Base-by-base conservation (phyloP, 2,797 vertebrate species). In the Eospalax fontanierii region DNA sequence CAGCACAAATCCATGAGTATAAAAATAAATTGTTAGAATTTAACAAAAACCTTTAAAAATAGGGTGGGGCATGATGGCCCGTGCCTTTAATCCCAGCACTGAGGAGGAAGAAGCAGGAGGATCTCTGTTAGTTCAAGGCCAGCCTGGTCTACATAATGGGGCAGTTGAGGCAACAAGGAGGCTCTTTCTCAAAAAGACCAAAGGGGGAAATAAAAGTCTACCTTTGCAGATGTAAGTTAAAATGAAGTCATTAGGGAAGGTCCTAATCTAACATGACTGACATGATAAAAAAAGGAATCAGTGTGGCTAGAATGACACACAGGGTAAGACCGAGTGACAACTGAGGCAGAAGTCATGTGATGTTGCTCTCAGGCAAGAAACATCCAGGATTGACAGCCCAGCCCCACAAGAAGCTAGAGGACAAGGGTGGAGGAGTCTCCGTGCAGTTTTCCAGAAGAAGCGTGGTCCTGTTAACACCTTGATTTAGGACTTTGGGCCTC, bases 351-450 rank as follows among this genome's bases (percentile, higher is more conserved):
- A 79, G 18, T 0, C 11, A 7, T 79, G 30, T 4, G 6, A 14
- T 3, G 4, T 4, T 6, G 1, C 30, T 10, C 16, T 30, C 30
- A 35, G 66, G 7, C 70, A 50, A 0, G 10, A 30, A 68, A 22
- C 8, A 4, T 35, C 12, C 26, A 30, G 24, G 26, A 16, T 0
- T 71, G 65, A 22, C 0, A 1, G 2, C 22, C 19, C 0, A 2
- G 2, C 18, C 19, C n/a, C 74, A 5, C 2, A 0, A 21, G 89
- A 30, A 40, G 5, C 38, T 24, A 22, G 43, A 65, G 43, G 65
- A 43, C 19, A 38, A 19, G 12, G 4, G 33, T 19, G 6, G 38
- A 19, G 43, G n/a, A 10, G 7, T 54, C 57, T 61, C 35, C n/a
- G 30, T 63, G 1, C 15, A 50, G 33, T 3, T 30, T 40, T 28